Evolutionary conservation across 2,797 vertebrate genomes (phyloP), one percentile per base, ranked within the genome.

Genomic region (Pipistrellus pygmaeus): DNA sequence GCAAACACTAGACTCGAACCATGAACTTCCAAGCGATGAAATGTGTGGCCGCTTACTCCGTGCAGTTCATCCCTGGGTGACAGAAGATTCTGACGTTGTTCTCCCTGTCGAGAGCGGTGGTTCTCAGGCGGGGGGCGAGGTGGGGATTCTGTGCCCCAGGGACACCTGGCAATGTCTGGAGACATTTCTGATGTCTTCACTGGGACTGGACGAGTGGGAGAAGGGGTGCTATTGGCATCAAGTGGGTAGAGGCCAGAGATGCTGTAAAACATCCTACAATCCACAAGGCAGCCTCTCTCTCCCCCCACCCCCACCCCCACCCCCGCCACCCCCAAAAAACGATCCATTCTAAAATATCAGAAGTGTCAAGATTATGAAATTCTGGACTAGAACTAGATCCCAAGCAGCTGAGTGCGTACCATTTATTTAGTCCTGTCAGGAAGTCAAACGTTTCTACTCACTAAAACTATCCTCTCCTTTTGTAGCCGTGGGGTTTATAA

Each of bases 121-220:
- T 44, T 90, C 68, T 85, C 78, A 66, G 0, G 20, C 1, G 15
- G 51, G 51, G 51, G 51, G 17, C 5, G 15, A 6, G 0, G 32
- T 8, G 41, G n/a, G 62, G 44, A 71, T 27, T 81, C 69, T 57
- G 38, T 83, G 35, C 14, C 51, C 51, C 15, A 51, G 32, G 73
- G 30, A 32, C 17, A 55, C 18, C 30, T 77, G 64, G 51, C 48
- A 62, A 21, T 68, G 6, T 32, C 48, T 76, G 32, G 27, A 96
- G 72, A 71, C 60, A 71, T 86, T 80, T 87, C 84, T 77, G 20
- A 53, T 82, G 48, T 88, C 15, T 62, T 53, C 10, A 11, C 46
- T 32, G 41, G 44, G 82, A 14, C 14, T 17, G 71, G 14, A 38
- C 2, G 2, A 55, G 64, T 44, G 18, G 48, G 32, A 12, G 27